These are phyloP conservation scores for Collichthys lucidus DNA, from an alignment of 2,113 vertebrate species.

Conservation along the genomic window DNA sequence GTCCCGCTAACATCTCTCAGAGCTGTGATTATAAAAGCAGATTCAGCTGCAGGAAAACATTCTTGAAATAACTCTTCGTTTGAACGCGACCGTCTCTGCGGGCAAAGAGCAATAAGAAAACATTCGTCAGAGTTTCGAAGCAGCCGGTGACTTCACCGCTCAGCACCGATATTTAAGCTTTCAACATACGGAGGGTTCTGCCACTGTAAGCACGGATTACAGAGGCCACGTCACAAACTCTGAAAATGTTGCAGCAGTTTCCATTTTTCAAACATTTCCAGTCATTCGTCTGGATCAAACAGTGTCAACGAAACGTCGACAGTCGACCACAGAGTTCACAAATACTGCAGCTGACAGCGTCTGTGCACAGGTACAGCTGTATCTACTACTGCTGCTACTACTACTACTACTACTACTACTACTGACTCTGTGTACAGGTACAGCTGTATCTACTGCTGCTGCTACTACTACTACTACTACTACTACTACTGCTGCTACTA, in stretches of 20 bases:
- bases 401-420: no score
- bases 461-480: no score
- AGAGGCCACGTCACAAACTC: conserved; percentile 38
- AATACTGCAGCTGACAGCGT: conserved; percentile 7
- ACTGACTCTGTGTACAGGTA: no score
- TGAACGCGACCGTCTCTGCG: conserved; percentile 66
- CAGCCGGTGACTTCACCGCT: conserved; percentile 70
- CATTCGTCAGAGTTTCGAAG: conserved; percentile 62
- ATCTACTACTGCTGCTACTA: no score
- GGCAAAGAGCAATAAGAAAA: conserved; percentile 75
- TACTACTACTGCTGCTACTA: no score
- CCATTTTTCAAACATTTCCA: conserved; percentile 70
- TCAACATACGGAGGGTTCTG: conserved; percentile 43
- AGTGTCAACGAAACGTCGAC: conserved; percentile 18
- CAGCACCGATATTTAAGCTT: conserved; percentile 51
- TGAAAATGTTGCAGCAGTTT: conserved; percentile 63
- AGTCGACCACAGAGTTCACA: conserved; percentile 31
- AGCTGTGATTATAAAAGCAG: conserved; percentile 75
- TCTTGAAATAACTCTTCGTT: conserved; percentile 77
- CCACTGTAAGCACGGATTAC: conserved; percentile 61
- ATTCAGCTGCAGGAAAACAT: conserved; percentile 73
- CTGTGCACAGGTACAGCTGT: not conserved
- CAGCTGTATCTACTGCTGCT: no score
- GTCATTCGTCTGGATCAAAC: conserved; percentile 56
- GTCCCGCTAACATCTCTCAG: conserved; percentile 37